Conservation (phyloP, 2,888 invertebrate species). For the Theretra japonica region DNA sequence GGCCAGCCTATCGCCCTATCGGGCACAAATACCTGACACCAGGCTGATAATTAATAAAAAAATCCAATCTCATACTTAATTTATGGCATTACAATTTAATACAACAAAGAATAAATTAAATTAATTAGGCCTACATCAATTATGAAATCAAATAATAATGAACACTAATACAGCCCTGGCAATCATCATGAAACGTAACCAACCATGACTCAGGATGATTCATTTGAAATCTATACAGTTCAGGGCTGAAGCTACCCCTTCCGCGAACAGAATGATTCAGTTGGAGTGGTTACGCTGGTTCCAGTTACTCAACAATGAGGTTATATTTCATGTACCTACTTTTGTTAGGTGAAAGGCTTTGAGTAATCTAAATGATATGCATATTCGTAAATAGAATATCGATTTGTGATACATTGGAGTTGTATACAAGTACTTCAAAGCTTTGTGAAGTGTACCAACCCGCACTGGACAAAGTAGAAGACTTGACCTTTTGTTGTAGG, state of each 20-base stretch:
- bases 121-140: not conserved
- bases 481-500: too few relatives aligned
- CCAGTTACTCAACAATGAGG: constrained; percentile 3
- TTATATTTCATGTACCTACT: not conserved
- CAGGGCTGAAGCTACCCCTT: constrained; percentile 44
- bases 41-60: too few relatives aligned
- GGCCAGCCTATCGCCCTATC: too few relatives aligned
- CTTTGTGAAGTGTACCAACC: too few relatives aligned
- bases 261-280: constrained; percentile 47
- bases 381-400: not conserved
- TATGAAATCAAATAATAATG: not conserved
- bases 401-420: not conserved
- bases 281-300: constrained; percentile 26
- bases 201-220: constrained; percentile 47
- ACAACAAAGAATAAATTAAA: too few relatives aligned
- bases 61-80: too few relatives aligned
- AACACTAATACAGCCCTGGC: constrained; percentile 24
- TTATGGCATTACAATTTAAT: too few relatives aligned
- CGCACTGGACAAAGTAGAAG: too few relatives aligned
- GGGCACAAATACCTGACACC: too few relatives aligned
- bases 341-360: not conserved
- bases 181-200: constrained; percentile 43
- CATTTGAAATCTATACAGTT: constrained; percentile 38
- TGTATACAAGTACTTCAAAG: too few relatives aligned
- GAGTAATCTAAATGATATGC: not conserved